Evolutionary conservation across 1,140 invertebrate genomes (phyloP).

Genomic region (Drosophila pseudoananassae): DNA sequence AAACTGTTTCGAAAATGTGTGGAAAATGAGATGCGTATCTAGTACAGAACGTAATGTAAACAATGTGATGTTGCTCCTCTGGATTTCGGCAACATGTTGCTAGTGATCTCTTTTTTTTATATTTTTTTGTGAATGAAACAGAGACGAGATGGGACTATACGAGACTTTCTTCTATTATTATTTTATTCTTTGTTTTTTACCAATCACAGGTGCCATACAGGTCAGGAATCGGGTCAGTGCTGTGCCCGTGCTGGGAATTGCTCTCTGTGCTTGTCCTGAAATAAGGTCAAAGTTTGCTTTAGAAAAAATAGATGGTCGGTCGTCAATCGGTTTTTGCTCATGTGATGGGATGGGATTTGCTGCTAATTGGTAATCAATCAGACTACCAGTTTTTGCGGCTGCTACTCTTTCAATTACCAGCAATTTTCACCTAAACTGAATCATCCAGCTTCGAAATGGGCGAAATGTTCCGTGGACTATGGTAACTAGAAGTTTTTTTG

Average conservation of each 20-base stretch:
- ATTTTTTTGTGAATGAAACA: conserved; percentile 55
- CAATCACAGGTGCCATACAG: conserved; percentile 83
- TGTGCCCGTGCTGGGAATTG: conserved; percentile 60
- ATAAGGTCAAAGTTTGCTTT: conserved; percentile 68
- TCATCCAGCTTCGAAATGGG: conserved; percentile 35
- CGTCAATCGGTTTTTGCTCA: conserved; percentile 33
- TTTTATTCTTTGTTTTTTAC: conserved; percentile 52
- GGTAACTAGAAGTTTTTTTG: conserved; percentile 10
- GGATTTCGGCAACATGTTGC: conserved; percentile 41
- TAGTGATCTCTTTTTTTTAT: conserved; percentile 5
- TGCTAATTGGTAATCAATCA: conserved; percentile 79
- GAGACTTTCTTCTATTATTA: neutral
- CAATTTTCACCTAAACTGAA: conserved; percentile 58
- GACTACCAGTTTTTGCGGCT: conserved; percentile 22
- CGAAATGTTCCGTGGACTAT: conserved; percentile 26
- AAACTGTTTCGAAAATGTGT: conserved; percentile 14
- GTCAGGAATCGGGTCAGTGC: conserved; percentile 79
- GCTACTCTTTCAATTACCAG: conserved; percentile 26
- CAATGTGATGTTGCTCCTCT: conserved; percentile 13
- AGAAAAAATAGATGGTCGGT: conserved; percentile 1
- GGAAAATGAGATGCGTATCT: conserved; percentile 17
- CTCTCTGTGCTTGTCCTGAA: conserved; percentile 52
- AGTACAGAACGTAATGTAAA: conserved; percentile 27
- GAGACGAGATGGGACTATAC: neutral
- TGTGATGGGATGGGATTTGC: conserved; percentile 55